A percentile compares a stretch with the other conserved stretches of the same genome.
These are phyloP conservation scores for Rhingia campestris DNA, from an alignment of 2,888 invertebrate species.

Conservation along the genomic window DNA sequence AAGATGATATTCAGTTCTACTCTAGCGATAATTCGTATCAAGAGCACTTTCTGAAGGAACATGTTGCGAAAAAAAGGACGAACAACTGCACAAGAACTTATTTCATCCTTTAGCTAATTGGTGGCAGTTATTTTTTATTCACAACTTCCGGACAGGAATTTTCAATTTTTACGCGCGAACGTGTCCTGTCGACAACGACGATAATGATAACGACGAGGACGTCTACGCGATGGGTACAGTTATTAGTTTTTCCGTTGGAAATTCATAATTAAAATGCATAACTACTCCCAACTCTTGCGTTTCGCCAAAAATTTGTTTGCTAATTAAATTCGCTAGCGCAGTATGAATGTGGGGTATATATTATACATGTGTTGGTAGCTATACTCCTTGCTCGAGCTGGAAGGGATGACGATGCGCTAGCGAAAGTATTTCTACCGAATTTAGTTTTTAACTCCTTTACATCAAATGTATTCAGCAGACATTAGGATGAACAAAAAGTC, in stretches of 20 bases:
- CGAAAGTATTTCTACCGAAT: not conserved
- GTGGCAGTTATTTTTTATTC: constrained; percentile 51
- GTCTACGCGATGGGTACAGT: not conserved
- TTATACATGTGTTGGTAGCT: too few relatives aligned
- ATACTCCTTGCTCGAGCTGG: too few relatives aligned
- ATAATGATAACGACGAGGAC: not conserved
- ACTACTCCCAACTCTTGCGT: constrained; percentile 39
- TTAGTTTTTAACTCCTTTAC: constrained; percentile 19
- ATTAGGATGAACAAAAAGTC: constrained; percentile 57
- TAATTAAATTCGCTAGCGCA: constrained; percentile 46
- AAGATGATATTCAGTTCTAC: constrained; percentile 1
- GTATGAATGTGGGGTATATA: too few relatives aligned
- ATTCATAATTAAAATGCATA: constrained; percentile 58
- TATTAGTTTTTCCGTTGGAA: constrained; percentile 41
- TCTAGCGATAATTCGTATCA: constrained; percentile 1
- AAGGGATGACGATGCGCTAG: not conserved
- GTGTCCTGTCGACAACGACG: constrained; percentile 1
- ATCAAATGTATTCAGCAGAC: constrained; percentile 27
- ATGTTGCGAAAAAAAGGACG: constrained; percentile 10
- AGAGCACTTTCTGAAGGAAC: constrained; percentile 3
- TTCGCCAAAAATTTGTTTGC: constrained; percentile 54
- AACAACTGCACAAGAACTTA: not conserved
- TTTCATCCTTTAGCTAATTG: constrained; percentile 43
- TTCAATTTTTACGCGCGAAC: constrained; percentile 24
- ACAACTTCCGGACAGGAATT: constrained; percentile 21